Base-by-base conservation (phyloP, 2,113 vertebrate genomes). In the Capreolus pygargus region DNA sequence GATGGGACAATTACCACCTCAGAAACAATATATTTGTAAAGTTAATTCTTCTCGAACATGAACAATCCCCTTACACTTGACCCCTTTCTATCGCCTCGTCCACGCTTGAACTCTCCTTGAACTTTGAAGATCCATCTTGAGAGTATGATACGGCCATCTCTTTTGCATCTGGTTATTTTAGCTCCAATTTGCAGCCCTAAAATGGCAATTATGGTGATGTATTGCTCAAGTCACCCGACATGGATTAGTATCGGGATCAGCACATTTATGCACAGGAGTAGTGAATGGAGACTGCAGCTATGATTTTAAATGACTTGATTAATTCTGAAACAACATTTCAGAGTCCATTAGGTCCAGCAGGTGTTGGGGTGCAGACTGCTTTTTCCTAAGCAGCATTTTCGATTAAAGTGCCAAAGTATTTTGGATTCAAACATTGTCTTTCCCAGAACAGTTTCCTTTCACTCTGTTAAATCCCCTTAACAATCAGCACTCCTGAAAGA, bases 101-200 rank as follows among this genome's bases (percentile, higher is more conserved):
- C 99, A 99, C 99, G 99, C 99, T 99, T 99, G 99, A 99, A 99
- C 99, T 99, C 99, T 99, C 99, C 99, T 99, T 99, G 99, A 99
- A 99, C 99, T 99, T 99, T 98, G 98, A 98, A 99, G 98, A 99
- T 99, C 98, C 98, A 98, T 99, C 98, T 98, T 99, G 97, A 98
- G 98, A 99, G 98, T 98, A 97, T 98, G 99, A 99, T 99, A 99
- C 43, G 98, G 98, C 99, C 99, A 99, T 99, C 99, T 99, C 99
- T 99, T 99, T 99, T 99, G 99, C 99, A 99, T 99, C 99, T 99
- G 99, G 99, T 99, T 99, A 99, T 99, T 99, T 99, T 99, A 99
- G 99, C 99, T 99, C 99, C 99, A 99, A 99, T 99, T 99, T 99
- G 99, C 99, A 98, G 99, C 98, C 99, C 98, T 99, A 99, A 99